Evolutionary conservation across 2,888 invertebrate species (phyloP).

Genomic region (Stenchaetothrips biformis): DNA sequence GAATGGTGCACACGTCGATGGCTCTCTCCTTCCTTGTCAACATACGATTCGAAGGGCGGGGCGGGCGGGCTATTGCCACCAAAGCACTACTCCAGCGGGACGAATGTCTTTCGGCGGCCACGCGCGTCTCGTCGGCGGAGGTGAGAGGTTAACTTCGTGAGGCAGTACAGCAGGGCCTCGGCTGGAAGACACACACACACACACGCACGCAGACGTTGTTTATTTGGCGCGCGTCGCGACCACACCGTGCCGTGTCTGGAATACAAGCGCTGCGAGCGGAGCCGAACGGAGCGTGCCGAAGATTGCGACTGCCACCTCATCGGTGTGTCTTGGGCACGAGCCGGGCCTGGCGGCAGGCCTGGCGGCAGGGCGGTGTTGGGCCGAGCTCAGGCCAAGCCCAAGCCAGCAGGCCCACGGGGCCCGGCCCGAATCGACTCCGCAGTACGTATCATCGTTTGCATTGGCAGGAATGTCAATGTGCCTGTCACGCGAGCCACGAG

Average conservation of each 20-base stretch:
- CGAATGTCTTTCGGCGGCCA: too few relatives aligned
- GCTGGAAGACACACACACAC: too few relatives aligned
- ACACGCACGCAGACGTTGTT: not conserved
- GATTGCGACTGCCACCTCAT: conserved; percentile 21
- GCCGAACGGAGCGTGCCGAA: conserved; percentile 7
- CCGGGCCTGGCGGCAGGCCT: not conserved
- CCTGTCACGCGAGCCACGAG: too few relatives aligned
- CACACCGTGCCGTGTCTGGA: not conserved
- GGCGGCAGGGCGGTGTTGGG: not conserved
- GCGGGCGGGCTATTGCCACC: not conserved
- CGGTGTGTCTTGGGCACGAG: conserved; percentile 22
- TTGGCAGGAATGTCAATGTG: not conserved
- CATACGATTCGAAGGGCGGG: not conserved
- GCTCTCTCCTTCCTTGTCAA: not conserved
- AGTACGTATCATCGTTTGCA: conserved; percentile 20
- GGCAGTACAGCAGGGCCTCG: not conserved
- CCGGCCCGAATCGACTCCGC: not conserved
- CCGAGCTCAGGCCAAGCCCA: too few relatives aligned
- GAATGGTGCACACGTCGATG: not conserved
- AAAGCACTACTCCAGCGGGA: not conserved
- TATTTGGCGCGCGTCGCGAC: conserved; percentile 8
- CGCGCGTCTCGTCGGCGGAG: not conserved
- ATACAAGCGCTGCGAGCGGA: not conserved
- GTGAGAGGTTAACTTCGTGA: not conserved
- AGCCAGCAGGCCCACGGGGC: not conserved